Conservation (phyloP, 23 tunicate species). For the Halocynthia aurantium region DNA sequence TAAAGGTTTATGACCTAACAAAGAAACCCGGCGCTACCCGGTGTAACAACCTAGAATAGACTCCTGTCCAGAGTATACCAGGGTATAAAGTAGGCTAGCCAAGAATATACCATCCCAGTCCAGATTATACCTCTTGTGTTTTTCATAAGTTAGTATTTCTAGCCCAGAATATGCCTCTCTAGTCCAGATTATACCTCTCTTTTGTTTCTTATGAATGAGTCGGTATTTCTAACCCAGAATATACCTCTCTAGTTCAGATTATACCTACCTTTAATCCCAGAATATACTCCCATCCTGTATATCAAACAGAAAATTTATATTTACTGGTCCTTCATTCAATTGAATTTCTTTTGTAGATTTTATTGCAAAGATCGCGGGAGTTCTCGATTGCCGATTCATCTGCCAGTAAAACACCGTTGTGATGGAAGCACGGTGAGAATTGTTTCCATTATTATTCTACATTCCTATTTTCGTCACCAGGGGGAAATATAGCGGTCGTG, state of each 20-base stretch:
- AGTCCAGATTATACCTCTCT: no score
- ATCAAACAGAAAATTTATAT: no score
- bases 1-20: background rate
- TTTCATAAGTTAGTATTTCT: no score
- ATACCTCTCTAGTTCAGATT: no score
- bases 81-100: no score
- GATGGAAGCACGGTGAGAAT: conserved; percentile 19
- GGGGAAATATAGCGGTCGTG: background rate
- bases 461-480: background rate
- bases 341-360: conserved; percentile 21
- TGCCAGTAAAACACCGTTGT: conserved; percentile 27
- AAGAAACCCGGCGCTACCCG: background rate
- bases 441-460: background rate
- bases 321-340: no score
- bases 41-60: no score
- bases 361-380: conserved; percentile 37
- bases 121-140: no score
- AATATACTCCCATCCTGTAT: background rate
- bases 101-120: no score
- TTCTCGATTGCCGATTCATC: conserved; percentile 39
- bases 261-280: no score
- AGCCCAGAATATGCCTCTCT: background rate
- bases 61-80: no score
- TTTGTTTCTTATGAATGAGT: no score
- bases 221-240: background rate